Conservation (phyloP, 1,140 invertebrate species). For the Sinella curviseta region DNA sequence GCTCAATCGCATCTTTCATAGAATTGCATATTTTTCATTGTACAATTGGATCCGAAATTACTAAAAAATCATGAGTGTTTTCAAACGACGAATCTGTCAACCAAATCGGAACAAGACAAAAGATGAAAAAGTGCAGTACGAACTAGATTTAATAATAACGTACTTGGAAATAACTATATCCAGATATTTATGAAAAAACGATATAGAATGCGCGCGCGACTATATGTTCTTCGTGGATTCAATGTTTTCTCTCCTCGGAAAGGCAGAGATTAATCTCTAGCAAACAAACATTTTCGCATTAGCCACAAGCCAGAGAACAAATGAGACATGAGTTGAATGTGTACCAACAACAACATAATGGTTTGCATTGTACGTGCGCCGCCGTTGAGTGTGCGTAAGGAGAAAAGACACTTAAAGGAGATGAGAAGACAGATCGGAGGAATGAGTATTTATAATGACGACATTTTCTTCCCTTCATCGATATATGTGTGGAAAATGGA, state of each 20-base stretch:
- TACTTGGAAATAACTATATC: too few relatives aligned
- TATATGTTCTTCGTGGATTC: too few relatives aligned
- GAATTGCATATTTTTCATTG: not conserved
- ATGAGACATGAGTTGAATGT: not conserved
- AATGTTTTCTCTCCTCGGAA: too few relatives aligned
- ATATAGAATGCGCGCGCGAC: too few relatives aligned
- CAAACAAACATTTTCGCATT: conserved; percentile 19
- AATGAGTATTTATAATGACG: not conserved
- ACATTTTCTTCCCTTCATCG: not conserved
- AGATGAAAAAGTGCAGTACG: not conserved
- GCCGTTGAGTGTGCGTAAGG: not conserved
- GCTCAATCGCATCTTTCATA: too few relatives aligned
- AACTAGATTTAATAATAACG: not conserved
- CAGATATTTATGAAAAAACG: too few relatives aligned
- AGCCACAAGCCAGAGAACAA: not conserved
- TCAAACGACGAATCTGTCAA: not conserved
- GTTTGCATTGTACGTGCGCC: not conserved
- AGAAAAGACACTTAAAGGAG: not conserved
- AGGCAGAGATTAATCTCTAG: not conserved
- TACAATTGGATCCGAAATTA: not conserved
- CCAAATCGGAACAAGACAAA: not conserved
- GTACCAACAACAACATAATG: not conserved
- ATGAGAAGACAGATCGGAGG: not conserved
- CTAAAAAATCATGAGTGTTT: not conserved
- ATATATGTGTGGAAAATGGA: not conserved